phyloP scores from a whole-genome alignment of 2,888 invertebrate genomes.

The Orgyia antiqua region DNA sequence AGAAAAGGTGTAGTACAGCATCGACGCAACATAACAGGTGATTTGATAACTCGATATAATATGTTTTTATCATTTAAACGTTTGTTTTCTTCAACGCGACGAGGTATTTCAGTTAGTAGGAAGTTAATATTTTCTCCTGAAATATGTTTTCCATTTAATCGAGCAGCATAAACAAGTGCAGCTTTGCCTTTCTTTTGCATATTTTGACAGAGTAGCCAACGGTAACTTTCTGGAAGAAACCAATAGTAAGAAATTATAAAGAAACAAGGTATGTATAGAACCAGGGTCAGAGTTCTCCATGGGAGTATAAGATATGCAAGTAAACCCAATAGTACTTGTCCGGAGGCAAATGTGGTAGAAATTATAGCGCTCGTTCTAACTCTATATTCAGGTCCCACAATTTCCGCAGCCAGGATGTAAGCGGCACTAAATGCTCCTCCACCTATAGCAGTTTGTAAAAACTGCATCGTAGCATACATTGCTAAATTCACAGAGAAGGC shows the following conservation, averaged over 20 bases:
- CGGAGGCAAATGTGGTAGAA: slow-evolving; percentile 84
- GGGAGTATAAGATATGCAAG: slow-evolving; percentile 82
- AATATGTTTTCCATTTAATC: slow-evolving; percentile 76
- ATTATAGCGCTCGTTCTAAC: slow-evolving; percentile 84
- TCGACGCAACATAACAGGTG: slow-evolving; percentile 75
- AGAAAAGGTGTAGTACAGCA: slow-evolving; percentile 84
- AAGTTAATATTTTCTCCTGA: slow-evolving; percentile 62
- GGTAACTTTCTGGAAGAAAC: slow-evolving; percentile 83
- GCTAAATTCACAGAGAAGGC: slow-evolving; percentile 64
- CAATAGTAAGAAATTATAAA: slow-evolving; percentile 82
- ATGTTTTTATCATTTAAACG: slow-evolving; percentile 31
- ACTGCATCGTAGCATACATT: slow-evolving; percentile 60
- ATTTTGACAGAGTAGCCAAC: slow-evolving; percentile 86
- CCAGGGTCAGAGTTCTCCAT: slow-evolving; percentile 83
- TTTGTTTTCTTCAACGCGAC: slow-evolving; percentile 29
- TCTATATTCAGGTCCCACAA: slow-evolving; percentile 85
- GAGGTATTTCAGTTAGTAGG: slow-evolving; percentile 47
- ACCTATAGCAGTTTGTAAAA: slow-evolving; percentile 60
- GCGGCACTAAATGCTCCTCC: slow-evolving; percentile 63
- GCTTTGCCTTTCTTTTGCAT: slow-evolving; percentile 78
- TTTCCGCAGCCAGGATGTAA: slow-evolving; percentile 82
- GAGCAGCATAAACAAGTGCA: slow-evolving; percentile 79
- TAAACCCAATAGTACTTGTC: slow-evolving; percentile 82
- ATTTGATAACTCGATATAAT: slow-evolving; percentile 66
- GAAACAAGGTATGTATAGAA: slow-evolving; percentile 82